phyloP scores from a whole-genome alignment of 2,888 invertebrate genomes.

The Aphodius sticticus region DNA sequence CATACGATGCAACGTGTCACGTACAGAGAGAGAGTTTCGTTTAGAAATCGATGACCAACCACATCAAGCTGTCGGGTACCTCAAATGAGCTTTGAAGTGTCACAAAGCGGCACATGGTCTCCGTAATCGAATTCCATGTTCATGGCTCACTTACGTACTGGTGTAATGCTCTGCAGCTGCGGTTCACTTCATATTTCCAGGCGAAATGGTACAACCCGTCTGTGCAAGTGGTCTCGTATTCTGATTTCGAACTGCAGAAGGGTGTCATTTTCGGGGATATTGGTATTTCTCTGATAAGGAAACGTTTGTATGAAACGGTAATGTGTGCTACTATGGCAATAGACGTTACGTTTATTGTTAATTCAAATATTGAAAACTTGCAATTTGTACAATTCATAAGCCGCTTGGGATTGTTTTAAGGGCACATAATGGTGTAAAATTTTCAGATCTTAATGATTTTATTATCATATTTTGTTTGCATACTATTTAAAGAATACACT shows the following conservation, averaged over 20 bases:
- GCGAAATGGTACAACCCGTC: background rate
- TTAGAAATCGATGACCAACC: background rate
- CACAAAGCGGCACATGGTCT: background rate
- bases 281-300: background rate
- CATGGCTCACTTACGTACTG: slow-evolving; percentile 4
- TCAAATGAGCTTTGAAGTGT: background rate
- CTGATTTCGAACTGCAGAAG: background rate
- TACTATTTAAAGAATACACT: no score
- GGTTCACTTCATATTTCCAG: slow-evolving; percentile 4
- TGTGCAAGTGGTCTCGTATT: background rate
- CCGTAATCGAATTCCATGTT: slow-evolving; percentile 4
- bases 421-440: no score
- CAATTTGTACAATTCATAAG: background rate
- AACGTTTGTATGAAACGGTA: background rate
- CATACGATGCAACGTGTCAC: background rate
- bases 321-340: background rate
- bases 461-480: no score
- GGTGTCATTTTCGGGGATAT: background rate
- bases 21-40: background rate
- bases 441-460: no score
- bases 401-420: no score
- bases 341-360: background rate
- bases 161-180: background rate
- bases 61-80: background rate
- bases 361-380: background rate